A percentile compares a stretch with the other conserved stretches of the same genome.
phyloP scores from a whole-genome alignment of 2,888 invertebrate species.

The Sycophila texana region DNA sequence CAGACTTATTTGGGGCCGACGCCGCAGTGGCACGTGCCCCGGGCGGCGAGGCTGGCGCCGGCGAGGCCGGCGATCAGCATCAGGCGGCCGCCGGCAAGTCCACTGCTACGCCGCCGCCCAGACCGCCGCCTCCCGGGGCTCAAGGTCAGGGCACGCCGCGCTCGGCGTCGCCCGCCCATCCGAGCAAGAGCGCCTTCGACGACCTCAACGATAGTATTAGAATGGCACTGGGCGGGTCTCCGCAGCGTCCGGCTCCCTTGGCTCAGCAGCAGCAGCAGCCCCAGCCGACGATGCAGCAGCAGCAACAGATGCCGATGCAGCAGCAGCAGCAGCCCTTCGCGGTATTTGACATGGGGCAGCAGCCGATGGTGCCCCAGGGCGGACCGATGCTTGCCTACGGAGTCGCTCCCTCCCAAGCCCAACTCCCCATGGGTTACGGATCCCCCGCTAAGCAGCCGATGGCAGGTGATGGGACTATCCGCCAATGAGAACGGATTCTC shows the following conservation, averaged over 20 bases:
- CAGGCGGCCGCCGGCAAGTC: constrained; percentile 61
- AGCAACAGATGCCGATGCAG: constrained; percentile 59
- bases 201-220: constrained; percentile 83
- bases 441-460: constrained; percentile 77
- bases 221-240: constrained; percentile 82
- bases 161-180: constrained; percentile 72
- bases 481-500: constrained; percentile 56
- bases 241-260: constrained; percentile 72
- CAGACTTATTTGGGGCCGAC: constrained; percentile 73
- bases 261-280: constrained; percentile 65
- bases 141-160: constrained; percentile 68
- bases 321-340: constrained; percentile 67
- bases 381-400: constrained; percentile 66
- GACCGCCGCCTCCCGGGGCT: constrained; percentile 73
- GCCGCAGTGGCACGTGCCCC: constrained; percentile 67
- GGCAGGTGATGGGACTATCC: constrained; percentile 76
- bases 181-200: constrained; percentile 81
- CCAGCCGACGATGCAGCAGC: constrained; percentile 56
- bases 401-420: constrained; percentile 69
- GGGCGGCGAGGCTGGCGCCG: constrained; percentile 46
- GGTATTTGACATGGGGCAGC: constrained; percentile 67
- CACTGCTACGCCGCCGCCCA: constrained; percentile 75
- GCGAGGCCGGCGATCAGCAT: constrained; percentile 65
- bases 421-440: constrained; percentile 73
- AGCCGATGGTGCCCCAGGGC: constrained; percentile 62